Evolutionary conservation across 2,797 vertebrate species (phyloP).

Genomic region (Anguilla pacifica): DNA sequence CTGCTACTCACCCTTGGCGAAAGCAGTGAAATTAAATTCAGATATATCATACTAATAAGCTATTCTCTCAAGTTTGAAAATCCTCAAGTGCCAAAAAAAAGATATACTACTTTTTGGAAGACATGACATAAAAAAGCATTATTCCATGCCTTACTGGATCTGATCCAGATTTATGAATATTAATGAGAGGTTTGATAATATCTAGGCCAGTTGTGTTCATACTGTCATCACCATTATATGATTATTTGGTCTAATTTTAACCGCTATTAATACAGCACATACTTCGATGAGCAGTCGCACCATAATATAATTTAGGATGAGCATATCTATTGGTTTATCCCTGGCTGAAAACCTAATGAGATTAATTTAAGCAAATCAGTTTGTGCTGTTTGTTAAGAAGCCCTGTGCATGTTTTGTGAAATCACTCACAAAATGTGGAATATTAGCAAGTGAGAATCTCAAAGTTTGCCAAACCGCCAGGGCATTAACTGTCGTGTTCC

Average conservation of each 20-base stretch:
- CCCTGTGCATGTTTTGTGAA: neutral
- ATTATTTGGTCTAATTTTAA: neutral
- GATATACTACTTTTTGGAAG: neutral
- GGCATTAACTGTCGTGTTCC: neutral
- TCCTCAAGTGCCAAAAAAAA: conserved; percentile 8
- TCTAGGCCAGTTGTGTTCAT: conserved; percentile 7
- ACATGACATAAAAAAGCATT: neutral
- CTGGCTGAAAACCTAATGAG: neutral
- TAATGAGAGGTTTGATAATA: conserved; percentile 4
- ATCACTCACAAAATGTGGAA: neutral
- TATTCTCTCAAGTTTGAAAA: neutral
- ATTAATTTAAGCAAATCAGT: neutral
- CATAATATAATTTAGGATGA: neutral
- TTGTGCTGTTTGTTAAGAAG: neutral
- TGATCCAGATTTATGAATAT: conserved; percentile 9
- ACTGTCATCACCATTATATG: neutral
- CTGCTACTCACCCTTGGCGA: neutral
- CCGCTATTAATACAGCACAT: neutral
- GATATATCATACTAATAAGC: neutral
- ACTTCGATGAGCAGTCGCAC: neutral
- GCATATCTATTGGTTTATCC: neutral
- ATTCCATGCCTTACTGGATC: neutral
- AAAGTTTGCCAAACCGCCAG: neutral
- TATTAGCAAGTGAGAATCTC: neutral
- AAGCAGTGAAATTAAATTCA: conserved; percentile 20